Evolutionary conservation across 2,888 invertebrate species (phyloP), one percentile per base, ranked within the genome.

Genomic region (Steinernema carpocapsae): DNA sequence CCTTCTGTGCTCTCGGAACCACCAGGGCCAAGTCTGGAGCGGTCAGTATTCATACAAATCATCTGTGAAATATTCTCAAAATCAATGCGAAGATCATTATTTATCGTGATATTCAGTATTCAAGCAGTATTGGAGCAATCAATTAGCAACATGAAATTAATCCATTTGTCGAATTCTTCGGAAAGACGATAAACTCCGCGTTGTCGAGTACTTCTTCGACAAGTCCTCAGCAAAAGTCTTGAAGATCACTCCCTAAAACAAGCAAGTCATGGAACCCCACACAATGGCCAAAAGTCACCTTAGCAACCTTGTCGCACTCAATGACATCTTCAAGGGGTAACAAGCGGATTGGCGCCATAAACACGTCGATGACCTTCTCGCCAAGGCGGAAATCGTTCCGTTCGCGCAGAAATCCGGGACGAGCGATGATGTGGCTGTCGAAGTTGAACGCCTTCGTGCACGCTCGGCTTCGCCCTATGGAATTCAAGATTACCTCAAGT

Each of bases 1-100:
- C 89, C 0, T 90, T 89, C 83, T 90, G 89, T 81, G 88, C 88
- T 73, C 81, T 90, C 14, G 90, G 90, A 46, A 90, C 90, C 14
- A 90, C 90, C 1, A 83, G 88, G 51, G 89, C 80, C 26, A 89
- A 90, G 80, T 80, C 89, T 19, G 90, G 90, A 72, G 86, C 86
- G 42, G 90, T 89, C 76, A 70, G 72, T 71, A n/a, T n/a, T n/a
- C n/a, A n/a, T n/a, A n/a, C n/a, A n/a, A n/a, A n/a, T n/a, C n/a
- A n/a, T n/a, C n/a, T n/a, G n/a, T n/a, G n/a, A n/a, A n/a, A n/a
- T n/a, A n/a, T n/a, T n/a, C n/a, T n/a, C n/a, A n/a, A n/a, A n/a
- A n/a, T n/a, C n/a, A n/a, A n/a, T n/a, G n/a, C n/a, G n/a, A n/a
- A n/a, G n/a, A n/a, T n/a, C n/a, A n/a, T n/a, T n/a, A n/a, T n/a